Conservation (phyloP, 2,113 vertebrate genomes). For the Henicopernis longicauda region DNA sequence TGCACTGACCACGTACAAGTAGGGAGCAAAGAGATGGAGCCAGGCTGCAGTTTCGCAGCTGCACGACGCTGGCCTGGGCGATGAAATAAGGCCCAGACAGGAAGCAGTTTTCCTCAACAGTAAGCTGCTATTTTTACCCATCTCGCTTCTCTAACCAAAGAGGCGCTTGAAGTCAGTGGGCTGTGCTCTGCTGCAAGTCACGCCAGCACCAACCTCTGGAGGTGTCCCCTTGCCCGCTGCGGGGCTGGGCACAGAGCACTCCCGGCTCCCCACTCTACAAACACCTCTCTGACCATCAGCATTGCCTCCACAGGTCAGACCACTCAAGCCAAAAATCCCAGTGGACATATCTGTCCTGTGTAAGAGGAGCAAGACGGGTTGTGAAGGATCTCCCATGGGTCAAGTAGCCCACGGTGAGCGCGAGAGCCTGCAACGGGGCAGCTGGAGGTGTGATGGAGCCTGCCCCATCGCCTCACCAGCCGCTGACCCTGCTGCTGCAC, state of each 20-base stretch:
- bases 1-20: not conserved
- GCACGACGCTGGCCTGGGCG: not conserved
- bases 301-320: not conserved
- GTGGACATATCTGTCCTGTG: not conserved
- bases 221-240: rapidly evolving
- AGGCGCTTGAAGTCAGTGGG: not conserved
- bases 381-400: not conserved
- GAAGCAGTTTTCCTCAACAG: conserved; percentile 46
- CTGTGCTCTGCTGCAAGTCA: not conserved
- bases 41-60: not conserved
- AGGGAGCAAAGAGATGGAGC: not conserved
- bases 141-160: not conserved
- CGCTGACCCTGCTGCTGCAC: not conserved
- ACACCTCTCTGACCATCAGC: rapidly evolving
- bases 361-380: not conserved
- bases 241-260: not conserved
- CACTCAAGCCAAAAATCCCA: not conserved
- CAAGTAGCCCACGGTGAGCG: rapidly evolving
- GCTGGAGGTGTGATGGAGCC: not conserved
- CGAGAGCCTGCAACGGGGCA: not conserved
- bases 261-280: not conserved
- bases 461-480: not conserved
- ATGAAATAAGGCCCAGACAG: conserved; percentile 45
- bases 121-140: conserved; percentile 54
- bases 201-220: rapidly evolving